Conservation (phyloP, 2,888 invertebrate species). For the Dicyrtomina minuta region DNA sequence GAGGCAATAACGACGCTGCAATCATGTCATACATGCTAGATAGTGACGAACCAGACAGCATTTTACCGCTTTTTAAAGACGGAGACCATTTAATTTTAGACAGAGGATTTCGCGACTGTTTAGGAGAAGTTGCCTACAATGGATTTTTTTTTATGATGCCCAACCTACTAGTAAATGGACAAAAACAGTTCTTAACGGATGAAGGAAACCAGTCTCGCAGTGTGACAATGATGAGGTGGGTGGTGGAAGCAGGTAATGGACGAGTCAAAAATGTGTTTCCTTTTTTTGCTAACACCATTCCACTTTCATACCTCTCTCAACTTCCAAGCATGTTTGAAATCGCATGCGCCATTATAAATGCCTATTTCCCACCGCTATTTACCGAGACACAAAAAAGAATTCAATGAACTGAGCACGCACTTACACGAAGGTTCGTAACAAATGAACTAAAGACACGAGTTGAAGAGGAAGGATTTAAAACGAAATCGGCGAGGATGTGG, state of each 20-base stretch:
- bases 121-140: no score
- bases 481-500: no score
- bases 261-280: constrained; percentile 34
- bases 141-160: no score
- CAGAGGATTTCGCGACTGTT: constrained; percentile 29
- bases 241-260: constrained; percentile 34
- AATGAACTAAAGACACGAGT: neutral
- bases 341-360: no score
- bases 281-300: no score
- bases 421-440: neutral
- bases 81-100: constrained; percentile 23
- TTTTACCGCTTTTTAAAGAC: neutral
- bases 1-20: constrained; percentile 35
- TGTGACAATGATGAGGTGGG: constrained; percentile 29
- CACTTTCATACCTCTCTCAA: no score
- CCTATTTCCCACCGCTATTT: neutral
- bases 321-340: neutral
- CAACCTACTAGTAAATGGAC: no score
- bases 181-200: neutral
- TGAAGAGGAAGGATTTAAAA: neutral
- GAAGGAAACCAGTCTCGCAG: neutral
- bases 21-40: no score
- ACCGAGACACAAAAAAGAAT: neutral
- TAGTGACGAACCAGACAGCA: no score
- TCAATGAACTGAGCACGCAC: neutral